A percentile compares a stretch with the other conserved stretches of the same genome.
Conservation (phyloP, 2,888 invertebrate species). For the Meghimatium bilineatum region DNA sequence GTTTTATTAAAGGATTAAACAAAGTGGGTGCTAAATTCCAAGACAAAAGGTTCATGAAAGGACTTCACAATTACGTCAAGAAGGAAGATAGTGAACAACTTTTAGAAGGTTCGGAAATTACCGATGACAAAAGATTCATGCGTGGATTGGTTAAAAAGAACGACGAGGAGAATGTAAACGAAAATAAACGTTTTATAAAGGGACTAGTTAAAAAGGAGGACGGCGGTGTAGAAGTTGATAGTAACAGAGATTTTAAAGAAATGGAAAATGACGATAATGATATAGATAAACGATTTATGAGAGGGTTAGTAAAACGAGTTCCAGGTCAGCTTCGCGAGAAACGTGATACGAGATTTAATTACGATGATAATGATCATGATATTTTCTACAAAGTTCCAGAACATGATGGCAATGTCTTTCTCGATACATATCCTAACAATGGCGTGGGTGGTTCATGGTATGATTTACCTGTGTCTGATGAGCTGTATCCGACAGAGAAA, state of each 20-base stretch:
- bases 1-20: conserved; percentile 3
- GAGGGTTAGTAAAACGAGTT: neutral
- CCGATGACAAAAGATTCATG: conserved; percentile 9
- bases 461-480: neutral
- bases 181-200: conserved; percentile 8
- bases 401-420: neutral
- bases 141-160: neutral
- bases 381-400: neutral
- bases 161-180: neutral
- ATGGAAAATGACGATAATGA: neutral
- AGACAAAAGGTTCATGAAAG: neutral
- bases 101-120: too few species aligned
- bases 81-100: neutral
- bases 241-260: neutral
- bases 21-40: neutral
- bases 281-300: conserved; percentile 21
- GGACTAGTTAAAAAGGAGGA: conserved; percentile 2
- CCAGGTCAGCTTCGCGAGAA: neutral
- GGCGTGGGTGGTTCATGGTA: conserved; percentile 1
- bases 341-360: neutral
- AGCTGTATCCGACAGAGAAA: conserved; percentile 5
- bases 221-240: neutral
- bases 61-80: neutral
- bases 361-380: neutral
- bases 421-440: neutral